phyloP scores from a whole-genome alignment of 2,113 vertebrate species.

The Gallinago undulata region DNA sequence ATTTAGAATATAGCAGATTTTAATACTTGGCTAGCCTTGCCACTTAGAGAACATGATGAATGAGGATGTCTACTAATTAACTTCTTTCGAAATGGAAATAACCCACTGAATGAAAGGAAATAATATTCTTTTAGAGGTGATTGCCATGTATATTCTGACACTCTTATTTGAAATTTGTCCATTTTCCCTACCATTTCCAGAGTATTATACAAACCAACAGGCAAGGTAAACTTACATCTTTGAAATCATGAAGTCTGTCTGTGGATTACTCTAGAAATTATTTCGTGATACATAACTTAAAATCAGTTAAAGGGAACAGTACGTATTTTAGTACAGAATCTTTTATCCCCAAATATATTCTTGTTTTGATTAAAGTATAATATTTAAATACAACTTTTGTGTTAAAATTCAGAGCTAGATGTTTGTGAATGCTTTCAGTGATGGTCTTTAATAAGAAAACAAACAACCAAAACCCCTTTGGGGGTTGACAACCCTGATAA shows the following conservation, averaged over 20 bases:
- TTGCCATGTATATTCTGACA: not conserved
- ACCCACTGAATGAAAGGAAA: not conserved
- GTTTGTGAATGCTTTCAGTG: not conserved
- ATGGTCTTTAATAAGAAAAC: not conserved
- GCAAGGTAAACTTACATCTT: not conserved
- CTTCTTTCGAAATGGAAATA: not conserved
- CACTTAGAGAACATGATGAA: not conserved
- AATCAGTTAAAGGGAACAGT: not conserved
- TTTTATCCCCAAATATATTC: not conserved
- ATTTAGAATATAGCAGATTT: not conserved
- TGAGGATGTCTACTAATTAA: not conserved
- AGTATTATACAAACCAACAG: not conserved
- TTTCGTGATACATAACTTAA: not conserved
- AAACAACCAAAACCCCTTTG: fast-evolving
- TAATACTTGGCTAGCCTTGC: not conserved
- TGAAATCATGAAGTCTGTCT: not conserved
- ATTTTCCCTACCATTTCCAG: not conserved
- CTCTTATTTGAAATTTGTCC: not conserved
- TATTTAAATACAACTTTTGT: not conserved
- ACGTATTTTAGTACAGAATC: not conserved
- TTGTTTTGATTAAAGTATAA: not conserved
- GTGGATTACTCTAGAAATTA: not conserved
- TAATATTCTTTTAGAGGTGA: not conserved
- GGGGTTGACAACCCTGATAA: not conserved
- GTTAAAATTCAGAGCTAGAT: not conserved